phyloP scores from a whole-genome alignment of 2,888 invertebrate genomes.

The Drosophila emarginata region DNA sequence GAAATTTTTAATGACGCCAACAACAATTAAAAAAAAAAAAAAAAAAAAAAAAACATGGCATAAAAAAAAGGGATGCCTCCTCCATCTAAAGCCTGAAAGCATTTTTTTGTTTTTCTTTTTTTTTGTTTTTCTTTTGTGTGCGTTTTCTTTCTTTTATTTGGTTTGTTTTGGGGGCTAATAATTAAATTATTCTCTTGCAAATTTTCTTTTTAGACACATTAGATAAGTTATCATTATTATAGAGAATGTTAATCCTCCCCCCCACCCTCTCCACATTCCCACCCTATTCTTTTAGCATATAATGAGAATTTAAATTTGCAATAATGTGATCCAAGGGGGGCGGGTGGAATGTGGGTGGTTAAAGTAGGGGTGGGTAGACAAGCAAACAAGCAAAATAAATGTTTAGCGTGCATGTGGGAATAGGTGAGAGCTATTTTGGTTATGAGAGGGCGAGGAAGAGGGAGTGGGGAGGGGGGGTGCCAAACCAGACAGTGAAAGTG shows the following conservation, averaged over 20 bases:
- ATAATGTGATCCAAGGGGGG: constrained; percentile 54
- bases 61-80: constrained; percentile 14
- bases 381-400: constrained; percentile 65
- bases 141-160: constrained; percentile 15
- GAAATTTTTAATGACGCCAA: constrained; percentile 50
- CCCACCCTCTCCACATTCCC: not conserved
- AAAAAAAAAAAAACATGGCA: constrained; percentile 10
- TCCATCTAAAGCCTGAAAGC: not conserved
- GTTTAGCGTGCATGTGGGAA: constrained; percentile 35
- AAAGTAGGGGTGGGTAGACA: constrained; percentile 41
- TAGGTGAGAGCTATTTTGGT: constrained; percentile 6
- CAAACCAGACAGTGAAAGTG: constrained; percentile 58
- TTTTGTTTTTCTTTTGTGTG: not conserved
- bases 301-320: constrained; percentile 72
- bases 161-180: constrained; percentile 49
- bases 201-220: constrained; percentile 48
- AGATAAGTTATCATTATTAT: constrained; percentile 44
- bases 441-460: not conserved
- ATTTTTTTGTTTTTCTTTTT: constrained; percentile 11
- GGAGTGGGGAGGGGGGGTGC: not conserved
- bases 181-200: constrained; percentile 66
- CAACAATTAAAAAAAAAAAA: constrained; percentile 20
- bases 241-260: constrained; percentile 1
- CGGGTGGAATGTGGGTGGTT: not conserved
- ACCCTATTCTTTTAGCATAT: constrained; percentile 26